phyloP scores from a whole-genome alignment of 2,797 vertebrate genomes.

The Clarias pachynema region DNA sequence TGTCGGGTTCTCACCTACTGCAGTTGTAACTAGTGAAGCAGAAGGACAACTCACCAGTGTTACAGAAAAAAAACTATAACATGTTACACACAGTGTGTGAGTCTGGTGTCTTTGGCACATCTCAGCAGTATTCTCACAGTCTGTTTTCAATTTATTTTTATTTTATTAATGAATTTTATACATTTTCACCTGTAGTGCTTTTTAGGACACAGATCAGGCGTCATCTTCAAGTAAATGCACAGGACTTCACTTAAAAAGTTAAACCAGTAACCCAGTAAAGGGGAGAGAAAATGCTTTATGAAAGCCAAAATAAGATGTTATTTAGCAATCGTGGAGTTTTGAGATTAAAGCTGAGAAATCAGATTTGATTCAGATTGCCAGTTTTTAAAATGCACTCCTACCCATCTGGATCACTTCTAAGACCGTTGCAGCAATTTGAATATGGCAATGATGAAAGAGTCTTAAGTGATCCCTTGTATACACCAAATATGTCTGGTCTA shows the following conservation, averaged over 20 bases:
- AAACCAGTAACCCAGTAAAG: not conserved
- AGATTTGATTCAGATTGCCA: conserved; percentile 25
- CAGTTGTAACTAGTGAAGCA: not conserved
- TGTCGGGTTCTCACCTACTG: not conserved
- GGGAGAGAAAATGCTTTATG: not conserved
- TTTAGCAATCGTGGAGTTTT: conserved; percentile 3
- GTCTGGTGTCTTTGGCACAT: not conserved
- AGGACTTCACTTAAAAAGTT: not conserved
- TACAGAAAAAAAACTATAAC: not conserved
- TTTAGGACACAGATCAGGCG: conserved; percentile 14
- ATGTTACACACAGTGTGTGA: not conserved
- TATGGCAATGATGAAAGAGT: conserved; percentile 19
- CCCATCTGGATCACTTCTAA: conserved; percentile 22
- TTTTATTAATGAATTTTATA: too few species aligned
- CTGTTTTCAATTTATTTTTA: not conserved
- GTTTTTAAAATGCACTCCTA: conserved; percentile 14
- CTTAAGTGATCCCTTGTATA: conserved; percentile 2
- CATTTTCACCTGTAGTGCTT: conserved; percentile 17
- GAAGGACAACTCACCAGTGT: not conserved
- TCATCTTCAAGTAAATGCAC: not conserved
- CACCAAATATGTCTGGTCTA: conserved; percentile 9
- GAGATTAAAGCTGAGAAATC: conserved; percentile 21
- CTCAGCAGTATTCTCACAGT: not conserved
- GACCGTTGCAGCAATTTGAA: not conserved
- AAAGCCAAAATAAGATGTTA: conserved; percentile 18